phyloP scores from a whole-genome alignment of 2,888 invertebrate genomes.

The Agrochola macilenta region DNA sequence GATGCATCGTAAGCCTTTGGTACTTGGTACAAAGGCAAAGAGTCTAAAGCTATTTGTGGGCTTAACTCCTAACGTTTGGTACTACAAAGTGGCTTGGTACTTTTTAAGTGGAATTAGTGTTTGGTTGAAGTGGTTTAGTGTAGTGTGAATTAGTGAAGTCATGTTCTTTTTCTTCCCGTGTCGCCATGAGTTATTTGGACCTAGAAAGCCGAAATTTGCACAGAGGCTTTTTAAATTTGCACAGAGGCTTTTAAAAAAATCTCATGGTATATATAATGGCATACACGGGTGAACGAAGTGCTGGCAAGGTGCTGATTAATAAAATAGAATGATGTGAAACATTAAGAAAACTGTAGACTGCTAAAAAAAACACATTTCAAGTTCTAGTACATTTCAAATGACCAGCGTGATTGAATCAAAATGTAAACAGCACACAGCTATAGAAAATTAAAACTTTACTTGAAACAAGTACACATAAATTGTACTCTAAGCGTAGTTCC shows the following conservation, averaged over 20 bases:
- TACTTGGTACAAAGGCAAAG: constrained; percentile 11
- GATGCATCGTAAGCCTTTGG: constrained; percentile 25
- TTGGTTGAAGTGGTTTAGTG: not conserved
- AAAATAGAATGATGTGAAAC: not conserved
- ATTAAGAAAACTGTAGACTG: not conserved
- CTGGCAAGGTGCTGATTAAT: not conserved
- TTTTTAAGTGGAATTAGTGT: constrained; percentile 22
- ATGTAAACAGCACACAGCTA: not conserved
- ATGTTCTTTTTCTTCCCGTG: too few species aligned
- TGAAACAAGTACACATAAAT: not conserved
- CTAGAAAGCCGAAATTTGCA: not conserved
- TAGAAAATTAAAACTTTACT: constrained; percentile 12
- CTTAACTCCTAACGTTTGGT: not conserved
- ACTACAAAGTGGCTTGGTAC: constrained; percentile 1
- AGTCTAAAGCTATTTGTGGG: constrained; percentile 21
- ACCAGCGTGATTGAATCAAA: not conserved
- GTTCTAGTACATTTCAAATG: not conserved
- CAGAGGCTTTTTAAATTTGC: not conserved
- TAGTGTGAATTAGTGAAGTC: not conserved
- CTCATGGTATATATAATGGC: not conserved
- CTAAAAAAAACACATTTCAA: not conserved
- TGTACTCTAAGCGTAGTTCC: not conserved
- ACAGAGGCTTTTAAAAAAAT: not conserved
- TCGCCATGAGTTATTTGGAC: not conserved
- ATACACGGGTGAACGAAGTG: not conserved